These are phyloP conservation scores for Drosophila seguyi DNA, from an alignment of 1,140 invertebrate species.

Conservation along the genomic window DNA sequence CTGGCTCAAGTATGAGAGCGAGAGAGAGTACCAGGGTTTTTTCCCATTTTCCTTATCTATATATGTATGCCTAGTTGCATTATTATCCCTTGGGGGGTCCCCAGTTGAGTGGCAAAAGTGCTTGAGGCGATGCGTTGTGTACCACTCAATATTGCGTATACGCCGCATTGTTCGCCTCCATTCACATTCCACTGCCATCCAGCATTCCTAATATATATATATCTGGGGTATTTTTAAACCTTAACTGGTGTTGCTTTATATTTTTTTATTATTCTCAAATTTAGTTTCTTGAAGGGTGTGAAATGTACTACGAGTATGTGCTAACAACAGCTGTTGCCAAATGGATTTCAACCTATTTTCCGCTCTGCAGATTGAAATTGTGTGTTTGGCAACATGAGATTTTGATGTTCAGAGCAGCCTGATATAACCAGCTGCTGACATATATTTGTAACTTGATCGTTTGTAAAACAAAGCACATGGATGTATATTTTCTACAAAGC, in stretches of 20 bases:
- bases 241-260: slow-evolving; percentile 15
- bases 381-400: slow-evolving; percentile 60
- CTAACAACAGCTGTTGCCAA: slow-evolving; percentile 38
- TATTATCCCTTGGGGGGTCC: slow-evolving; percentile 18
- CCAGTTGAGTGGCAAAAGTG: slow-evolving; percentile 24
- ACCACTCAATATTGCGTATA: slow-evolving; percentile 57
- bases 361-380: slow-evolving; percentile 23
- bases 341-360: slow-evolving; percentile 26
- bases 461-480: not conserved
- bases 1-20: slow-evolving; percentile 28
- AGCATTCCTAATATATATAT: slow-evolving; percentile 29
- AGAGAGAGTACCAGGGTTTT: not conserved
- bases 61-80: slow-evolving; percentile 26
- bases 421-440: slow-evolving; percentile 52
- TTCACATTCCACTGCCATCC: slow-evolving; percentile 6
- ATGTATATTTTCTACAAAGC: not conserved
- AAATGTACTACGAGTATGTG: slow-evolving; percentile 34
- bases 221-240: slow-evolving; percentile 41
- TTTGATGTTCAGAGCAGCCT: slow-evolving; percentile 51
- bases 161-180: slow-evolving; percentile 47
- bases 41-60: slow-evolving; percentile 19
- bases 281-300: slow-evolving; percentile 42
- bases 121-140: slow-evolving; percentile 13
- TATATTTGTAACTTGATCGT: slow-evolving; percentile 31
- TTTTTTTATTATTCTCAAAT: slow-evolving; percentile 19